Percentiles rank a stretch among this genome's conserved stretches.
phyloP scores from a whole-genome alignment of 2,113 vertebrate species.

The Eolophus roseicapilla region DNA sequence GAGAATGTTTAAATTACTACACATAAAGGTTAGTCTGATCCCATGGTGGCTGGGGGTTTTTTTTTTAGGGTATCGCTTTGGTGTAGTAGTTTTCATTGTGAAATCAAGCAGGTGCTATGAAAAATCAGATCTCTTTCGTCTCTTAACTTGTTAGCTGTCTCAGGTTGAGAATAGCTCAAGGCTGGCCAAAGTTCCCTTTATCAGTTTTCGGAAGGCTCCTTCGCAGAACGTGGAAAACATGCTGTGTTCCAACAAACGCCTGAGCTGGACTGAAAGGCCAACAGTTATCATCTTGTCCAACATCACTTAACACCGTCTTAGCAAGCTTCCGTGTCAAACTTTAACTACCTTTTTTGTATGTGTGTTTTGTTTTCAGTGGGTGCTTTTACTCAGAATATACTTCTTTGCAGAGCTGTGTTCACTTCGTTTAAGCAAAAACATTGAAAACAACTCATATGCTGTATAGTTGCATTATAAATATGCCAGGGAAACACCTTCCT shows the following conservation, averaged over 20 bases:
- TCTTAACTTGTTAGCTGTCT: background rate
- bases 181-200: constrained; percentile 10
- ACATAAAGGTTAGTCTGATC: fast-evolving
- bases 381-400: background rate
- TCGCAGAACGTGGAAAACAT: background rate
- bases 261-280: background rate
- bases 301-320: background rate
- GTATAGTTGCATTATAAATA: background rate
- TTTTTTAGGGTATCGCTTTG: background rate
- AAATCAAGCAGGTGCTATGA: background rate
- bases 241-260: background rate
- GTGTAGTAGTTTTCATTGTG: background rate
- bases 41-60: background rate
- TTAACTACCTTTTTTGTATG: background rate
- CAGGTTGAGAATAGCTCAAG: background rate
- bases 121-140: background rate
- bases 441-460: background rate
- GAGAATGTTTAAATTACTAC: background rate
- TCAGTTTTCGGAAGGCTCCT: background rate
- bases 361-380: background rate
- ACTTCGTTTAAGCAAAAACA: background rate
- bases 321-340: background rate
- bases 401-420: background rate
- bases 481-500: constrained; percentile 15
- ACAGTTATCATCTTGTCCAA: background rate